Conservation (phyloP, 1,140 invertebrate genomes). For the Drosophila pallidifrons region DNA sequence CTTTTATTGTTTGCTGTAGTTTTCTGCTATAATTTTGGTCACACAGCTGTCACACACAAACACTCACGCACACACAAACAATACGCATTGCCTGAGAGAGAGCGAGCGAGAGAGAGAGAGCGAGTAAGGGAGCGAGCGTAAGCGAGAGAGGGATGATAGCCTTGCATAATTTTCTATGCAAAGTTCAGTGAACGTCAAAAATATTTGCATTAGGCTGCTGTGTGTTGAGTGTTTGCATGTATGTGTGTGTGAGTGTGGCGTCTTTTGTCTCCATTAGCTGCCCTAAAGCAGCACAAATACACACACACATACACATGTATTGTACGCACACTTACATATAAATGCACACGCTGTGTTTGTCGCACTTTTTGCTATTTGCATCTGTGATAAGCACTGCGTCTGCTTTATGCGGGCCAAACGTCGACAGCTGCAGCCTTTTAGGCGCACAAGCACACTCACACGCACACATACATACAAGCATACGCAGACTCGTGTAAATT, state of each 20-base stretch:
- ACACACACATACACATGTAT: conserved; percentile 1
- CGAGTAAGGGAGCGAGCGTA: conserved; percentile 26
- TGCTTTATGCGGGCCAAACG: conserved; percentile 78
- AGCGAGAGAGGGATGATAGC: conserved; percentile 28
- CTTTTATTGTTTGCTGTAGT: conserved; percentile 73
- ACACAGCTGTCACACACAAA: conserved; percentile 77
- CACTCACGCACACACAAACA: conserved; percentile 25
- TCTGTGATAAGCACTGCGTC: conserved; percentile 75
- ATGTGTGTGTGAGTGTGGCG: conserved; percentile 51
- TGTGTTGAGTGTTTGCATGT: conserved; percentile 41
- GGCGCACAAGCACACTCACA: conserved; percentile 35
- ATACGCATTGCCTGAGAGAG: conserved; percentile 1
- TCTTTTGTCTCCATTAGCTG: conserved; percentile 64
- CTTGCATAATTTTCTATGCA: conserved; percentile 81
- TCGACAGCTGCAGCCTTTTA: conserved; percentile 70
- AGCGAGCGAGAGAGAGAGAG: conserved; percentile 7
- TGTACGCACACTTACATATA: conserved; percentile 16
- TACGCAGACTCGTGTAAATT: conserved; percentile 19
- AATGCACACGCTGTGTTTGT: conserved; percentile 46
- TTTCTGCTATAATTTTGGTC: conserved; percentile 78
- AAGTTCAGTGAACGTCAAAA: conserved; percentile 84
- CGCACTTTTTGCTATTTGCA: conserved; percentile 67
- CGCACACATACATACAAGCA: conserved; percentile 15
- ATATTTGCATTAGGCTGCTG: conserved; percentile 73
- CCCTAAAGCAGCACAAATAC: conserved; percentile 37